A percentile compares a stretch with the other conserved stretches of the same genome.
phyloP scores from a whole-genome alignment of 2,113 vertebrate species.

The Agelaius tricolor region DNA sequence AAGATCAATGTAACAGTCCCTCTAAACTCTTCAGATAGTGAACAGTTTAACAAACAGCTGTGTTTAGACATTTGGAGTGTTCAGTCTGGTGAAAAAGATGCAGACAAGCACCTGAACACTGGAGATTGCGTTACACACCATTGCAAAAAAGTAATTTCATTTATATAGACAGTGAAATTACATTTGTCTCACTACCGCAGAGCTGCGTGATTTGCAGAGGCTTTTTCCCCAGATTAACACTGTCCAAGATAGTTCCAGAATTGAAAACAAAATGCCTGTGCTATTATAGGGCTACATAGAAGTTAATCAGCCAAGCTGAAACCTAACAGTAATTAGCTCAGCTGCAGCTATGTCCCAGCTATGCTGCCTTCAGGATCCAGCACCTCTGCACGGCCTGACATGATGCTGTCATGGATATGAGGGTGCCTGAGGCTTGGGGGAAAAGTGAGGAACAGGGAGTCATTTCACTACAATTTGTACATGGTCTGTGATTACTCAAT shows the following conservation, averaged over 20 bases:
- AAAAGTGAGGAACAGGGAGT: neutral
- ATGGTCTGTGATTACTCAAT: neutral
- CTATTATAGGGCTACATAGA: neutral
- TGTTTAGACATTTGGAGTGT: neutral
- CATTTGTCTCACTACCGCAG: neutral
- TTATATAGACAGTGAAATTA: neutral
- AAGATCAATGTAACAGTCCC: accelerated
- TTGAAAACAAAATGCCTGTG: neutral
- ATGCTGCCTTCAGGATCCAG: neutral
- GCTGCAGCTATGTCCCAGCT: neutral
- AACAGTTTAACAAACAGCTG: neutral
- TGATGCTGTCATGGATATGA: accelerated
- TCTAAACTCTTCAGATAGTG: neutral
- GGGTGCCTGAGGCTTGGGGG: neutral
- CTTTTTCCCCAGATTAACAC: neutral
- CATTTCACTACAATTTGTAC: neutral
- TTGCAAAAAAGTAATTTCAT: neutral
- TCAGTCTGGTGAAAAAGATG: neutral
- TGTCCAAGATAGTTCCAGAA: neutral
- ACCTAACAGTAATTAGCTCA: neutral
- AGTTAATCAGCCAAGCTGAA: neutral
- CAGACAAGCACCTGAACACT: neutral
- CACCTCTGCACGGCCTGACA: neutral
- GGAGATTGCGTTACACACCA: neutral
- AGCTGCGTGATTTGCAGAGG: neutral